These are phyloP conservation scores for Deroplatys truncata DNA, from an alignment of 2,888 invertebrate genomes.

Conservation along the genomic window DNA sequence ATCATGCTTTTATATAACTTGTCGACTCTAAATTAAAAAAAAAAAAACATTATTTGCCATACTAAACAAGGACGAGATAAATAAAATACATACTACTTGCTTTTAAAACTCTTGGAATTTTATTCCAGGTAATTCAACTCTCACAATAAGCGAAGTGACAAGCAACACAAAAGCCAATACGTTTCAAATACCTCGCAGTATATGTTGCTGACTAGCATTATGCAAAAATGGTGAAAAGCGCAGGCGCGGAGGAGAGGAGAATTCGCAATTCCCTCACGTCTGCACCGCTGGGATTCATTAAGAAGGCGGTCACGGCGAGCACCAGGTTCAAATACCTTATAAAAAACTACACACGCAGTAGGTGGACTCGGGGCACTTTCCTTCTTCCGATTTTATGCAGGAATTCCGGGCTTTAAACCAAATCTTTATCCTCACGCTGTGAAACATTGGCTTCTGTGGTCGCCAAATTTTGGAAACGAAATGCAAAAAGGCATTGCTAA, in stretches of 20 bases:
- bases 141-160: no score
- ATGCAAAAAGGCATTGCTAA: no score
- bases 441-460: no score
- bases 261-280: background rate
- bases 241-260: background rate
- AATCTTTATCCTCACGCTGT: background rate
- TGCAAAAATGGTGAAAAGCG: background rate
- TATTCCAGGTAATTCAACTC: no score
- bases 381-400: background rate
- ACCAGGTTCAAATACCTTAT: background rate
- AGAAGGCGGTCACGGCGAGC: background rate
- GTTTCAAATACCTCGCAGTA: background rate
- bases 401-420: background rate
- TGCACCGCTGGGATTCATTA: background rate
- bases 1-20: no score
- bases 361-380: background rate
- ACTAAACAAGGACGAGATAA: no score
- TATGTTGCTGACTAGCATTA: background rate
- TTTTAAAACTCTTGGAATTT: no score
- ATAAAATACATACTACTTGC: no score
- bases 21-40: no score
- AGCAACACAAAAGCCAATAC: background rate
- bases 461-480: no score
- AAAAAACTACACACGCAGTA: background rate
- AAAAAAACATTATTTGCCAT: no score